phyloP scores from a whole-genome alignment of 2,888 invertebrate species.

The Polymixis lichenea region DNA sequence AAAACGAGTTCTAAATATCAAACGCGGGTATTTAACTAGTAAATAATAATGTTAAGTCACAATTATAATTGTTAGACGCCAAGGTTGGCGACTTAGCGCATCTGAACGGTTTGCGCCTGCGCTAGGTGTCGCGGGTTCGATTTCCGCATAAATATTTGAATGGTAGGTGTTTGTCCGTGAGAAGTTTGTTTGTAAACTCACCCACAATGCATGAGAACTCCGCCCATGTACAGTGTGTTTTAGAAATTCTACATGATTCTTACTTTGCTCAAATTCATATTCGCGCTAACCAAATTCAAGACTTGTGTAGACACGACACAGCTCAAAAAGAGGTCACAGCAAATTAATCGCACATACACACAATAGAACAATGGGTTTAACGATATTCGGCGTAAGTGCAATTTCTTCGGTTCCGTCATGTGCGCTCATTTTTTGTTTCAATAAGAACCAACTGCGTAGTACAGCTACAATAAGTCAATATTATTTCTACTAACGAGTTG shows the following conservation, averaged over 20 bases:
- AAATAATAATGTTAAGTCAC: not conserved
- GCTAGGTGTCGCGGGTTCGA: slow-evolving; percentile 31
- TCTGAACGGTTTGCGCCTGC: slow-evolving; percentile 5
- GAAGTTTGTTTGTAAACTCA: slow-evolving; percentile 26
- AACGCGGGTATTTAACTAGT: not conserved
- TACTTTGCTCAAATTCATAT: slow-evolving; percentile 17
- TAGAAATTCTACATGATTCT: slow-evolving; percentile 11
- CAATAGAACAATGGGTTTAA: slow-evolving; percentile 50
- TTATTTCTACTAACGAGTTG: slow-evolving; percentile 4
- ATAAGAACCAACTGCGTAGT: slow-evolving; percentile 26
- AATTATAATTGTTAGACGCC: slow-evolving; percentile 2
- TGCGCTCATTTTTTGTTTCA: slow-evolving; percentile 34
- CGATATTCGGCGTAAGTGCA: slow-evolving; percentile 39
- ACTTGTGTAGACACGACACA: slow-evolving; percentile 33
- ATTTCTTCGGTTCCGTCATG: slow-evolving; percentile 49
- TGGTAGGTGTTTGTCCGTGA: slow-evolving; percentile 23
- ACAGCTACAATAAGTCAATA: not conserved
- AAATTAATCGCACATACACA: slow-evolving; percentile 32
- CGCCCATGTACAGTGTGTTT: not conserved
- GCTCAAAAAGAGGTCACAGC: slow-evolving; percentile 41
- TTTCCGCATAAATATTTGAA: slow-evolving; percentile 43
- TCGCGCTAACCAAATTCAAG: slow-evolving; percentile 15
- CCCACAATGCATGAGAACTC: slow-evolving; percentile 30
- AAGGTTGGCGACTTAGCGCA: slow-evolving; percentile 12
- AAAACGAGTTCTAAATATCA: not conserved